A percentile compares a stretch with the other conserved stretches of the same genome.
Evolutionary conservation across 2,113 vertebrate species (phyloP).

Genomic region (Petrocephalus zakoni): DNA sequence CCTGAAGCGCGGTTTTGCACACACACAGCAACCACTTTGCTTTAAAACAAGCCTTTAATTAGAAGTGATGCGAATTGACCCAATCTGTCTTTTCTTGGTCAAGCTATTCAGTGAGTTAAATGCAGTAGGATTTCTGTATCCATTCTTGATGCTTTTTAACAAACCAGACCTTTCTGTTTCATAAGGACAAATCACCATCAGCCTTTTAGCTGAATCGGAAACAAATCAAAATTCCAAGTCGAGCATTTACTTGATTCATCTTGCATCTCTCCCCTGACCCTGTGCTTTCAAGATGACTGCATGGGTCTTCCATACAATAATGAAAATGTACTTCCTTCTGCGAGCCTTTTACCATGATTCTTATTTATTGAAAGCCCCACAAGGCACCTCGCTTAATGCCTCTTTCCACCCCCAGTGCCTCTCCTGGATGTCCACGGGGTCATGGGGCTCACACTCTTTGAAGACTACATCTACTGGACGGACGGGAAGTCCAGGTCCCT

Average conservation of each 20-base stretch:
- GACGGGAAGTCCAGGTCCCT: slow-evolving; percentile 97
- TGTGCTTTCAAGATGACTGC: slow-evolving; percentile 28
- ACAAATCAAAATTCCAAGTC: not conserved
- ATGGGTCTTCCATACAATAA: slow-evolving; percentile 45
- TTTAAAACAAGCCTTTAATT: not conserved
- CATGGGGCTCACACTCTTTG: slow-evolving; percentile 88
- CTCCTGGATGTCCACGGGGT: slow-evolving; percentile 89
- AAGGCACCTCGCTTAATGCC: slow-evolving; percentile 23
- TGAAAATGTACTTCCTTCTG: slow-evolving; percentile 54
- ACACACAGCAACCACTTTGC: not conserved
- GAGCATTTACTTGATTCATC: not conserved
- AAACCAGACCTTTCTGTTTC: not conserved
- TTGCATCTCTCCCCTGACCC: not conserved
- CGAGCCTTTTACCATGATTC: slow-evolving; percentile 54
- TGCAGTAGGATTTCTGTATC: not conserved
- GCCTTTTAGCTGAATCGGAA: not conserved
- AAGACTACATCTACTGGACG: slow-evolving; percentile 96
- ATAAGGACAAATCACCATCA: not conserved
- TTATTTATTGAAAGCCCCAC: not conserved
- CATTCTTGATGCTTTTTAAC: not conserved
- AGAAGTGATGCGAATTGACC: not conserved
- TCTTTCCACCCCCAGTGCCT: slow-evolving; percentile 67
- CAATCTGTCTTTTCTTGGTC: not conserved
- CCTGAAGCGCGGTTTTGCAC: not conserved
- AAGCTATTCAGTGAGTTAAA: not conserved